These are phyloP conservation scores for Drosophila rufa DNA, from an alignment of 1,140 invertebrate species.

Conservation along the genomic window DNA sequence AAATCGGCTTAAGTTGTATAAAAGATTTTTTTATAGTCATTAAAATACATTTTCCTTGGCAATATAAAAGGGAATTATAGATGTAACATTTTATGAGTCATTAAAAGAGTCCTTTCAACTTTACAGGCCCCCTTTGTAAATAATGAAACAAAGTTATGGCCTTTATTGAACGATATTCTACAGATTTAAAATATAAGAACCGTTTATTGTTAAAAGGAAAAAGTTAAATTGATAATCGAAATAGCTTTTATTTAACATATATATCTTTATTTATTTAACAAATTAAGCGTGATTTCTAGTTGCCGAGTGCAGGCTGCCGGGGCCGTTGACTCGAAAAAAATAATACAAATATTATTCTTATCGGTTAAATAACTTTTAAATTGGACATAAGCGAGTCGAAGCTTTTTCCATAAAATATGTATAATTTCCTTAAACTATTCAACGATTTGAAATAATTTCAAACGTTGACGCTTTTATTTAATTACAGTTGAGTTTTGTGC, in stretches of 20 bases:
- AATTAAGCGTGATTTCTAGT: no score
- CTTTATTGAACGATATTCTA: background rate
- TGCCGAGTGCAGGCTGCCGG: no score
- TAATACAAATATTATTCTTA: background rate
- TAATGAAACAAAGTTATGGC: background rate
- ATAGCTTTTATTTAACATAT: no score
- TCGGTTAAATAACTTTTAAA: background rate
- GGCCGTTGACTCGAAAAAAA: no score
- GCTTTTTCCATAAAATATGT: no score
- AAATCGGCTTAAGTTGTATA: conserved; percentile 13
- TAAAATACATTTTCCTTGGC: background rate
- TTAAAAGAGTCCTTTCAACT: background rate
- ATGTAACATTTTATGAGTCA: conserved; percentile 10
- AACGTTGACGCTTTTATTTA: background rate
- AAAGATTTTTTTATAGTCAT: background rate
- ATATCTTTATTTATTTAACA: no score
- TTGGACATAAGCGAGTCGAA: no score
- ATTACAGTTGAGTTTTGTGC: background rate
- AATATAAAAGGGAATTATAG: conserved; percentile 3
- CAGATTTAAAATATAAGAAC: background rate
- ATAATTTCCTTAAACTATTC: background rate
- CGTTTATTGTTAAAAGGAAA: no score
- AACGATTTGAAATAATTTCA: background rate
- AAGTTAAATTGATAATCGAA: no score
- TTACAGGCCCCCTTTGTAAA: background rate